Evolutionary conservation across 2,113 vertebrate genomes (phyloP), one percentile per base, ranked within the genome.

Genomic region (Cebidichthys violaceus): DNA sequence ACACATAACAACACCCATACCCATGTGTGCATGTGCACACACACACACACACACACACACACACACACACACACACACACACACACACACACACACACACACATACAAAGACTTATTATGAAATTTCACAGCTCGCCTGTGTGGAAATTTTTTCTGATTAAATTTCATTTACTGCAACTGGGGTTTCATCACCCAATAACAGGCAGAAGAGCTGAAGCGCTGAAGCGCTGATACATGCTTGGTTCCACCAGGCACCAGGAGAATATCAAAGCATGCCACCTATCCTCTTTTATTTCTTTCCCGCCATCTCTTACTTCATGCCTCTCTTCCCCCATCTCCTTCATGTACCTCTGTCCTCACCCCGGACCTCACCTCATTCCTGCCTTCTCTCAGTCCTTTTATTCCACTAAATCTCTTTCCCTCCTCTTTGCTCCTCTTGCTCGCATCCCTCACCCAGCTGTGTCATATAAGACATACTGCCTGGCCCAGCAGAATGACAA

Each of bases 131-230:
- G 90, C 75, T 90, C 61, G 47, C 31, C 83, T 89, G 70, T 88
- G 85, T 86, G 81, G 69, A 85, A 87, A 72, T 81, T 79, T 74
- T 68, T 80, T 71, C 66, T 86, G 82, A 92, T 92, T 86, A 88
- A 88, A 91, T 91, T 92, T 88, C 41, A 87, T 92, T 87, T 90
- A 83, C 74, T 72, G 66, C 83, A 79, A 86, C 90, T 87, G 70
- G 57, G 74, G 80, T 92, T 92, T 90, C 85, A 90, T 92, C 90
- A 92, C 55, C 85, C 83, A 89, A 71, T 91, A 79, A 84, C 45
- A 84, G 68, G 54, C 73, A 75, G 76, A 55, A 75, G 74, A 85
- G 73, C 79, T 74, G 71, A 70, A 77, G 77, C 50, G 73, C 79
- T 74, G 71, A 70, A 77, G 77, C 50, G 24, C 75, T 50, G n/a